Percentiles rank a stretch among this genome's conserved stretches.
These are phyloP conservation scores for Ochropacha duplaris DNA, from an alignment of 2,888 invertebrate genomes.

Conservation along the genomic window DNA sequence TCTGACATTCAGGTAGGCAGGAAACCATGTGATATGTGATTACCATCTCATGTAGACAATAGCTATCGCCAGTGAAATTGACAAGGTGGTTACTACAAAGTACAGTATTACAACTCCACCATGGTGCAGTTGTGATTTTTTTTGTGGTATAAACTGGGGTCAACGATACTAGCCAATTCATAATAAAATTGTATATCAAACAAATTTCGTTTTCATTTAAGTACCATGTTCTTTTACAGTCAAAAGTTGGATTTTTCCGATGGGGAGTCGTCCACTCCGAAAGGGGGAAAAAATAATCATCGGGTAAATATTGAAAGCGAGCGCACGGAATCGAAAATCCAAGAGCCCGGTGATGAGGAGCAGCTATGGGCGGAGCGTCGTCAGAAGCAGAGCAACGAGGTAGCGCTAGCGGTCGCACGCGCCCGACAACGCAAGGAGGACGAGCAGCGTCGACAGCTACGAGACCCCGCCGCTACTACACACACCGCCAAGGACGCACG, in stretches of 20 bases:
- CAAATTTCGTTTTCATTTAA: too few relatives aligned
- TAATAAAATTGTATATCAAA: too few relatives aligned
- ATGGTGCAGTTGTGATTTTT: too few relatives aligned
- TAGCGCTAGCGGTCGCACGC: constrained; percentile 91
- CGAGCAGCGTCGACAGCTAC: constrained; percentile 89
- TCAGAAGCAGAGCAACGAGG: constrained; percentile 86
- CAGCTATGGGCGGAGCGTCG: constrained; percentile 88
- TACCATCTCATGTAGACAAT: too few relatives aligned
- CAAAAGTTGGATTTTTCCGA: constrained; percentile 97
- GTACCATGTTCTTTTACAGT: constrained; percentile 69
- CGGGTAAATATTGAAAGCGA: constrained; percentile 62
- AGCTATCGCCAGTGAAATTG: too few relatives aligned
- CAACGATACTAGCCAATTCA: too few relatives aligned
- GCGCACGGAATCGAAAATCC: constrained; percentile 63
- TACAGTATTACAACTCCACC: too few relatives aligned
- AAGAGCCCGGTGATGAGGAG: constrained; percentile 70
- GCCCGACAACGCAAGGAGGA: constrained; percentile 94
- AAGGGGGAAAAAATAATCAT: constrained; percentile 54
- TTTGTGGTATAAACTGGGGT: too few relatives aligned
- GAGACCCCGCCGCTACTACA: constrained; percentile 56
- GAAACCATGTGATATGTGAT: too few relatives aligned
- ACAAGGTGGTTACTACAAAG: too few relatives aligned
- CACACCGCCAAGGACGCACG: constrained; percentile 50
- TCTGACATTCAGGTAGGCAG: too few relatives aligned
- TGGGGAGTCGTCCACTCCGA: constrained; percentile 86